Evolutionary conservation across 2,797 vertebrate species (phyloP).

Genomic region (Emys orbicularis): DNA sequence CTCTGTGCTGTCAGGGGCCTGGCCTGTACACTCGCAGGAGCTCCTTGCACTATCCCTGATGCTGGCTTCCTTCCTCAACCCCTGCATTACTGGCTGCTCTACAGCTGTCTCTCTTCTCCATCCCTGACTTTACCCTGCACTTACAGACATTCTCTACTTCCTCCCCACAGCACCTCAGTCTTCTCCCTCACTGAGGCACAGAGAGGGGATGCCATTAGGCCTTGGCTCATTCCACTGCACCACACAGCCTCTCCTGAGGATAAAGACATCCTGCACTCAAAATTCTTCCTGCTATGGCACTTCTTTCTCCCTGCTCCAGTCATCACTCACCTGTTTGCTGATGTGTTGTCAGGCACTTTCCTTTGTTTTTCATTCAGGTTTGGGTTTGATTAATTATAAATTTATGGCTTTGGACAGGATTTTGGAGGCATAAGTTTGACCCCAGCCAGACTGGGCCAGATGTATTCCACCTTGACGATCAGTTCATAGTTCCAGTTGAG

Average conservation of each 20-base stretch:
- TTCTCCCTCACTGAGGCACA: constrained; percentile 10
- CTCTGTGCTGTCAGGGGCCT: background rate
- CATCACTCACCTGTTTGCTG: constrained; percentile 12
- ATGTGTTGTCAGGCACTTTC: background rate
- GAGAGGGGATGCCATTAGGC: constrained; percentile 14
- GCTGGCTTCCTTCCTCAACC: background rate
- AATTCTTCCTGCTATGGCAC: background rate
- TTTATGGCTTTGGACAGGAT: constrained; percentile 79
- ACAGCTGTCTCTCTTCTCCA: background rate
- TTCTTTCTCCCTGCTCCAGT: constrained; percentile 12
- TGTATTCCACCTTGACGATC: constrained; percentile 88
- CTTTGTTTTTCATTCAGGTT: background rate
- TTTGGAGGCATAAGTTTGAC: constrained; percentile 93
- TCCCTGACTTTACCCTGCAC: background rate
- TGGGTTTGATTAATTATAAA: background rate
- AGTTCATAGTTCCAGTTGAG: constrained; percentile 87
- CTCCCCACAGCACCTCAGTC: constrained; percentile 47
- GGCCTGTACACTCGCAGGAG: background rate
- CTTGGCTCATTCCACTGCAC: constrained; percentile 3
- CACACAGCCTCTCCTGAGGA: constrained; percentile 35
- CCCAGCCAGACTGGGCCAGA: constrained; percentile 87
- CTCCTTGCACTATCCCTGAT: background rate
- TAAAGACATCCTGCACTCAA: constrained; percentile 33
- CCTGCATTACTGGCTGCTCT: background rate
- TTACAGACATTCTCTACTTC: constrained; percentile 32